A percentile compares a stretch with the other conserved stretches of the same genome.
These are phyloP conservation scores for Scrobipalpa atriplicella DNA, from an alignment of 2,888 invertebrate species.

Conservation along the genomic window DNA sequence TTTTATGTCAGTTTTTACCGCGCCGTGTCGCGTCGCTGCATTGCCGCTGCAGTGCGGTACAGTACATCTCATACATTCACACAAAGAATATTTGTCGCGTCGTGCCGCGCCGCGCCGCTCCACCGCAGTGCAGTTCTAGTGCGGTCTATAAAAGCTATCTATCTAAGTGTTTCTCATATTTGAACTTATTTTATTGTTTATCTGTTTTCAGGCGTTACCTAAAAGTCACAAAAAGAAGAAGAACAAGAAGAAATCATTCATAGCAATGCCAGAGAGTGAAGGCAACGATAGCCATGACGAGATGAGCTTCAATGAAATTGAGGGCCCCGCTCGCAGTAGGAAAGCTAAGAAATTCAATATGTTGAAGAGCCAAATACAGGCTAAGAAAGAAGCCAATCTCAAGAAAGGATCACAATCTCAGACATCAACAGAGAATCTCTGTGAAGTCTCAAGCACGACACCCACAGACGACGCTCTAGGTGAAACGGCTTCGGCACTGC, in stretches of 20 bases:
- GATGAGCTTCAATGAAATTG: slow-evolving; percentile 79
- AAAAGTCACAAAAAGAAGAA: slow-evolving; percentile 79
- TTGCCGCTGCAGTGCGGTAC: too few relatives aligned
- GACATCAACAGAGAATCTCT: slow-evolving; percentile 75
- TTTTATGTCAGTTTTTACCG: too few relatives aligned
- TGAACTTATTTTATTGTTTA: background rate
- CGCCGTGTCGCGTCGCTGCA: too few relatives aligned
- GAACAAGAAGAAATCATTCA: slow-evolving; percentile 76
- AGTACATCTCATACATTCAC: too few relatives aligned
- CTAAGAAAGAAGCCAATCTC: slow-evolving; percentile 73
- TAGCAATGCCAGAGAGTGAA: slow-evolving; percentile 77
- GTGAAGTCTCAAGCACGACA: slow-evolving; percentile 77
- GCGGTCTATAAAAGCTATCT: too few relatives aligned
- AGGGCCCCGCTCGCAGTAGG: slow-evolving; percentile 73
- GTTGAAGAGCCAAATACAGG: slow-evolving; percentile 77
- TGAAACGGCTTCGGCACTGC: slow-evolving; percentile 55
- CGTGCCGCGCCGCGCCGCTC: too few relatives aligned
- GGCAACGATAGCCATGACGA: slow-evolving; percentile 79
- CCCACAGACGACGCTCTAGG: slow-evolving; percentile 72
- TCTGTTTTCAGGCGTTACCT: slow-evolving; percentile 63
- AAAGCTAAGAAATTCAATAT: slow-evolving; percentile 77
- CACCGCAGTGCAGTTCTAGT: too few relatives aligned
- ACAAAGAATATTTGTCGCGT: too few relatives aligned
- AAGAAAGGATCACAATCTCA: slow-evolving; percentile 77
- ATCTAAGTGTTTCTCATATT: too few relatives aligned